phyloP scores from a whole-genome alignment of 2,797 vertebrate genomes.

The Pseudochirops corinnae region DNA sequence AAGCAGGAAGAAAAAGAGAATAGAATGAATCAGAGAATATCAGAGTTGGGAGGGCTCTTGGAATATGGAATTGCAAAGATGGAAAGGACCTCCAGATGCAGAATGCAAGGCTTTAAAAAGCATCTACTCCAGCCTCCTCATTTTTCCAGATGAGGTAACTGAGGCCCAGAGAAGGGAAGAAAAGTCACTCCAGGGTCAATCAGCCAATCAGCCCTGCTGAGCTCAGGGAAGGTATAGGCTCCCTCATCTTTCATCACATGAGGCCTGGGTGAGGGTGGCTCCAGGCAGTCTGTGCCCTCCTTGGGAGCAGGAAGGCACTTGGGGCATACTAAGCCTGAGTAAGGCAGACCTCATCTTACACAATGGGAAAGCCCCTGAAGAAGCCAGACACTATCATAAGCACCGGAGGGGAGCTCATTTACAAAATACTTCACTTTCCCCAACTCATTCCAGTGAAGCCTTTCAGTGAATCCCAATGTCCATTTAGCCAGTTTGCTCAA shows the following conservation, averaged over 20 bases:
- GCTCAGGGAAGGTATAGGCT: background rate
- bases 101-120: background rate
- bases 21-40: background rate
- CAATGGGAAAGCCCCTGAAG: background rate
- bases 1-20: background rate
- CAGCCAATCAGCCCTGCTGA: background rate
- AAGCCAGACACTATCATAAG: background rate
- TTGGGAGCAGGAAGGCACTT: background rate
- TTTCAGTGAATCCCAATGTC: background rate
- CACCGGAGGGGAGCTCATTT: background rate
- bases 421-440: background rate
- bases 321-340: background rate
- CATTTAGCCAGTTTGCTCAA: background rate
- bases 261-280: background rate
- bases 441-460: background rate
- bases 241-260: background rate
- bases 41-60: background rate
- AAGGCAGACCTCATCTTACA: background rate
- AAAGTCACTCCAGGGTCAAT: background rate
- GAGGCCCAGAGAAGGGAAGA: background rate
- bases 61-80: background rate
- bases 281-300: background rate
- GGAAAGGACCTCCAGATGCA: background rate
- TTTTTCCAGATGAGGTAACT: background rate
- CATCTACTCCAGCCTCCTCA: background rate